Conservation (phyloP, 2,888 invertebrate genomes). For the Andrena dorsata region DNA sequence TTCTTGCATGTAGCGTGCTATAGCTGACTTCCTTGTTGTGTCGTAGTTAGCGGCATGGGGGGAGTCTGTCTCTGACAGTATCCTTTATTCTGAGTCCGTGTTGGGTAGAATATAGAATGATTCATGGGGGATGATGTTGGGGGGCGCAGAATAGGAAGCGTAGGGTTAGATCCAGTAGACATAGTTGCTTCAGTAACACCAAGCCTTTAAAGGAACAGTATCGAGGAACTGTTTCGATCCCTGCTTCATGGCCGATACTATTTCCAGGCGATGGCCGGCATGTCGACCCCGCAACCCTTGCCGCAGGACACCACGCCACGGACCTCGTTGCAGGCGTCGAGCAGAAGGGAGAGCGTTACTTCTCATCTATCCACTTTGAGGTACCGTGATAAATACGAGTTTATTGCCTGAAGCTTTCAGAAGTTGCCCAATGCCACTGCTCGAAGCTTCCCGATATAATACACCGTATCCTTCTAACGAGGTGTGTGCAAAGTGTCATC, state of each 20-base stretch:
- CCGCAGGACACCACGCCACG: slow-evolving; percentile 76
- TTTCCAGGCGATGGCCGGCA: slow-evolving; percentile 80
- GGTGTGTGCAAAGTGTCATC: too few species aligned
- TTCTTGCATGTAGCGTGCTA: slow-evolving; percentile 56
- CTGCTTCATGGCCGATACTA: background rate
- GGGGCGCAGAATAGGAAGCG: background rate
- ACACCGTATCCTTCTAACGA: too few species aligned
- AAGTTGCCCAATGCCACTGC: too few species aligned
- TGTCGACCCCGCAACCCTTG: slow-evolving; percentile 75
- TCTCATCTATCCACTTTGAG: slow-evolving; percentile 80
- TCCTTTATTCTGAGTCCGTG: background rate
- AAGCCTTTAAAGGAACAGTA: background rate
- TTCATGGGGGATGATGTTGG: background rate
- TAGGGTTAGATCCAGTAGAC: slow-evolving; percentile 36
- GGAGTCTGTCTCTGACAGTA: slow-evolving; percentile 32
- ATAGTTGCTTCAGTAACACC: slow-evolving; percentile 41
- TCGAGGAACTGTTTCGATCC: background rate
- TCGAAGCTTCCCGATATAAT: too few species aligned
- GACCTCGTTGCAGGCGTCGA: slow-evolving; percentile 77
- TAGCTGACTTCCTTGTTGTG: slow-evolving; percentile 36
- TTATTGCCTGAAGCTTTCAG: background rate
- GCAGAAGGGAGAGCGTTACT: slow-evolving; percentile 80
- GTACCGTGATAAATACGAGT: slow-evolving; percentile 61
- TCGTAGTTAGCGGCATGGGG: slow-evolving; percentile 63
- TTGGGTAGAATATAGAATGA: background rate